A percentile compares a stretch with the other conserved stretches of the same genome.
Evolutionary conservation across 2,888 invertebrate species (phyloP).

Genomic region (Campoplex nolae): DNA sequence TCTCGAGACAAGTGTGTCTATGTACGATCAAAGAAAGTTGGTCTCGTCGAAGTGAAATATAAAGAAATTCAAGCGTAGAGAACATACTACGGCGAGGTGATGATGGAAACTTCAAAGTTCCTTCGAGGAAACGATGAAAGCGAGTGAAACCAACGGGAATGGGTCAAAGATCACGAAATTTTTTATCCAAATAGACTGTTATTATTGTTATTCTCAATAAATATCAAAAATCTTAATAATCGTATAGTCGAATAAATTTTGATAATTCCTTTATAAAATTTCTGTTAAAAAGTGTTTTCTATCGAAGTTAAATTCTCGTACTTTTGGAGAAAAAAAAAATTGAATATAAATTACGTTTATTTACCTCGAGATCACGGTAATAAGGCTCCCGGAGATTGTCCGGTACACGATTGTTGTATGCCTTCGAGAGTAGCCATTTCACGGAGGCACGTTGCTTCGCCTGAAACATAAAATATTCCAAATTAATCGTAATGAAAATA

Average conservation of each 20-base stretch:
- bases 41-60: slow-evolving; percentile 34
- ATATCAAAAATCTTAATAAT: not conserved
- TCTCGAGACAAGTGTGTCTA: slow-evolving; percentile 29
- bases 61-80: slow-evolving; percentile 46
- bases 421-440: slow-evolving; percentile 98
- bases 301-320: not conserved
- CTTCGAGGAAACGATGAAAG: slow-evolving; percentile 43
- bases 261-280: not conserved
- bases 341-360: slow-evolving; percentile 59
- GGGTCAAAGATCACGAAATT: slow-evolving; percentile 31
- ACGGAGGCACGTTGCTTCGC: slow-evolving; percentile 98
- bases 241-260: not conserved
- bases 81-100: slow-evolving; percentile 18
- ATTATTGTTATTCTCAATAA: not conserved
- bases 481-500: slow-evolving; percentile 32
- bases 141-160: slow-evolving; percentile 24
- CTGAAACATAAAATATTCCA: slow-evolving; percentile 88
- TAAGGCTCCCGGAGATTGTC: slow-evolving; percentile 97
- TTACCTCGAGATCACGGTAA: slow-evolving; percentile 97
- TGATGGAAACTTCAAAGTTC: slow-evolving; percentile 30
- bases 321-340: not conserved
- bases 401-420: slow-evolving; percentile 97
- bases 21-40: slow-evolving; percentile 58
- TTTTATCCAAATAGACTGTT: not conserved
- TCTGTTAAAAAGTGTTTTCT: not conserved